Base-by-base conservation (phyloP, 1,140 invertebrate species). In the Hycleus phaleratus region DNA sequence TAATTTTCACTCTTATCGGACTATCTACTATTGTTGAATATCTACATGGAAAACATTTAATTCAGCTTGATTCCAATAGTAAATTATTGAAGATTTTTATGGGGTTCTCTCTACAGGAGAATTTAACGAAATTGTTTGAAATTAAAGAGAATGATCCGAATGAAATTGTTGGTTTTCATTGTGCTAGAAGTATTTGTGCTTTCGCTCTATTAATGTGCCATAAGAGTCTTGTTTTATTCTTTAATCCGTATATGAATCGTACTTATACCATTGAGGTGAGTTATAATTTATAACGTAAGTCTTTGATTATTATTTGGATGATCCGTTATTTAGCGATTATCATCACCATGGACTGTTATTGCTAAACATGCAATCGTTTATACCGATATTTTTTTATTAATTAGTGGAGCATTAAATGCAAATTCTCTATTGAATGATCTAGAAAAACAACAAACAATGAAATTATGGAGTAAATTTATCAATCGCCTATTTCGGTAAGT, bases 311-410 rank as follows among this genome's bases (percentile, higher is more conserved):
- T 25, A 78, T 18, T 18, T 18, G 18, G 18, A 18, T 18, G 18
- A 18, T 1, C 18, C 18, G 18, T 18, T 18, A 18, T 18, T 18
- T 80, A 0, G 84, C 86, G 68, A 86, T 58, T 81, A 79, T 55
- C 80, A 81, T 0, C 79, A 75, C 79, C 81, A 2, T 87, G 85
- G 85, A 83, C 84, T 0, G 82, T 86, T 1, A 74, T 88, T 32
- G 85, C 82, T 38, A 75, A 85, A 43, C 85, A 84, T 3, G 85
- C 86, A 0, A 85, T 85, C 63, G 72, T 88, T 6, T 87, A 88
- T 62, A 88, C 86, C 2, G 86, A 88, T 72, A 82, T 81, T 26
- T 88, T 88, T 64, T 79, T 88, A n/a, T 83, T 87, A 76, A 73
- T 88, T 40, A 87, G 85, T 61, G 86, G 85, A 9, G 79, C 86